A percentile compares a stretch with the other conserved stretches of the same genome.
These are phyloP conservation scores for Heptranchias perlo DNA, from an alignment of 2,113 vertebrate genomes.

Conservation along the genomic window DNA sequence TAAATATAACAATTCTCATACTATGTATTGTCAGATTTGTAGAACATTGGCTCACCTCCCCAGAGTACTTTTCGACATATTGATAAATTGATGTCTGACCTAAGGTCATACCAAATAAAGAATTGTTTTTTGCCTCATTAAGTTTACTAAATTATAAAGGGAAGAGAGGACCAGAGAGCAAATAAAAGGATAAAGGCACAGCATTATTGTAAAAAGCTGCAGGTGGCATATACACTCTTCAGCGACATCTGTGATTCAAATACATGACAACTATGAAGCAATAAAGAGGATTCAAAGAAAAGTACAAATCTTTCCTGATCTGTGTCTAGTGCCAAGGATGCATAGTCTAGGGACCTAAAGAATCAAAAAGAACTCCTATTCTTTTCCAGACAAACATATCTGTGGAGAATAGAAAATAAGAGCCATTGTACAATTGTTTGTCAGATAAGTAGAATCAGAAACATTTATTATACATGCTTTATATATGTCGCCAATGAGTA, in stretches of 20 bases:
- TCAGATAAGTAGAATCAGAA: background rate
- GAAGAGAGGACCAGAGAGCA: slow-evolving; percentile 45
- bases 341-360: background rate
- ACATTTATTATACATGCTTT: background rate
- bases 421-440: background rate
- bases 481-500: background rate
- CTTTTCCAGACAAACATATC: background rate
- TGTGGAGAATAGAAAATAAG: background rate
- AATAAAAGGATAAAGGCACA: slow-evolving; percentile 51
- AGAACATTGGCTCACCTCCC: slow-evolving; percentile 57
- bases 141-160: slow-evolving; percentile 56
- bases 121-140: slow-evolving; percentile 73
- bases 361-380: background rate
- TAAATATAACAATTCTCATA: background rate
- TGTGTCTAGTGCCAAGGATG: background rate
- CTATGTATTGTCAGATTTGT: slow-evolving; percentile 71
- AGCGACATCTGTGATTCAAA: slow-evolving; percentile 1
- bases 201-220: slow-evolving; percentile 50
- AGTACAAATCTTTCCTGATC: background rate
- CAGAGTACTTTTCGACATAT: slow-evolving; percentile 66
- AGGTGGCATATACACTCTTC: background rate
- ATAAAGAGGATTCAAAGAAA: background rate
- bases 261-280: background rate
- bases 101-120: slow-evolving; percentile 73
- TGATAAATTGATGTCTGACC: slow-evolving; percentile 82